A percentile compares a stretch with the other conserved stretches of the same genome.
These are phyloP conservation scores for Agrochola macilenta DNA, from an alignment of 2,888 invertebrate species.

Conservation along the genomic window DNA sequence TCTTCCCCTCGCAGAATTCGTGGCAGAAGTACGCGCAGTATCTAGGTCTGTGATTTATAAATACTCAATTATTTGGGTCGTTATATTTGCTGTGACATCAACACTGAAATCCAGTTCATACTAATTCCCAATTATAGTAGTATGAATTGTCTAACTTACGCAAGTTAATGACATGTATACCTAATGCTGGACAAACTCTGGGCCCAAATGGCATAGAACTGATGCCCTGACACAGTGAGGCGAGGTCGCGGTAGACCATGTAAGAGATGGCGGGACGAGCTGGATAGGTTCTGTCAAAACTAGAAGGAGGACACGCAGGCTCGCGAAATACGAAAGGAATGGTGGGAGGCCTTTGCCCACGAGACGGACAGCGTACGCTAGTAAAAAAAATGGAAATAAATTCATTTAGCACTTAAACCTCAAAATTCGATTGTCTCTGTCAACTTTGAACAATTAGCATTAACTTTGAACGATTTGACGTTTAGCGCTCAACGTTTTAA, in stretches of 20 bases:
- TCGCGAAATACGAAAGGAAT: not conserved
- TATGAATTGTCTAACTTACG: no score
- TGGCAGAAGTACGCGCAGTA: constrained; percentile 96
- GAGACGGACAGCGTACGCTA: no score
- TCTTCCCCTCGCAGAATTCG: constrained; percentile 97
- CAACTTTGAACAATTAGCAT: no score
- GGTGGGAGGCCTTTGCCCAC: not conserved
- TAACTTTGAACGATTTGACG: no score
- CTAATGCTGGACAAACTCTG: not conserved
- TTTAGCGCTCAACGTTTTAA: no score
- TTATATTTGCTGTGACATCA: not conserved
- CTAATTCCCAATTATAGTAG: no score
- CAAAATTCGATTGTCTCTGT: no score
- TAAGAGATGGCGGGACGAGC: not conserved
- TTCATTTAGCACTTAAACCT: no score
- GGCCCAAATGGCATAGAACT: no score
- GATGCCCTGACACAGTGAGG: not conserved
- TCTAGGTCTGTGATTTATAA: constrained; percentile 88
- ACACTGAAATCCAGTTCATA: not conserved
- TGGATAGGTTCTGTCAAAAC: not conserved
- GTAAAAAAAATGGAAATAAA: not conserved
- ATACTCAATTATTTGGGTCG: not conserved
- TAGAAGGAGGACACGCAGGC: not conserved
- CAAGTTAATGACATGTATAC: not conserved
- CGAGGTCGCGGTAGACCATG: no score